Base-by-base conservation (phyloP, 2,113 vertebrate genomes). In the Cyanistes caeruleus region DNA sequence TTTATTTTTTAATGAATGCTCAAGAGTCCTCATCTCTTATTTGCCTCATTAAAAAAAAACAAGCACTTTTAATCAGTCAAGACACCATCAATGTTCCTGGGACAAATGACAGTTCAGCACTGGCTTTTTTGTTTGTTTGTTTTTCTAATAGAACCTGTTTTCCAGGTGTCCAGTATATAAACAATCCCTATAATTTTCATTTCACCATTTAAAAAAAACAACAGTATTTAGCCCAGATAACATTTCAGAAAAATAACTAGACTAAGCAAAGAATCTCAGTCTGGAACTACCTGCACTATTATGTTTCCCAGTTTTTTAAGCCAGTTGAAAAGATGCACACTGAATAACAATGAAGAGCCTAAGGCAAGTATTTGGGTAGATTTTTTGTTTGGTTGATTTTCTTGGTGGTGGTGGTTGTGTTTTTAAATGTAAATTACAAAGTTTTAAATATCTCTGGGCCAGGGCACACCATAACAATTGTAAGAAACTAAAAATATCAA, bases 61-160 rank as follows among this genome's bases (percentile, higher is more conserved):
- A 39, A 64, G 11, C 23, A 43, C 33, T 73, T 67, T 33, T 10
- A 75, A 84, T 58, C 24, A 64, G 23, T n/a, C 24, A 24, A 53
- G 67, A 33, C 31, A 67, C 21, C 55, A 76, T 22, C 28, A 31
- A 1, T 49, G 41, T 37, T 84, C 49, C 67, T 49, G 43, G 7
- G 17, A 76, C 23, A 60, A 64, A 24, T 52, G 13, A 75, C 0
- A 0, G 11, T 37, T 72, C 6, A 4, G 24, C 31, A 46, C 2
- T 28, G 28, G 1, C 3, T 13, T 18, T 72, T 64, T 37, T 62
- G 37, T 39, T 39, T 39, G 39, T 39, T 55, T 49, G 5, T 37
- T 85, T 85, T 46, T 24, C 17, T 76, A 59, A 72, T 19, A 56
- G 6, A 41, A 62, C 5, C 14, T 43, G 20, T 52, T 77, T 70